Percentiles rank a stretch among this genome's conserved stretches.
Evolutionary conservation across 2,113 vertebrate species (phyloP).

Genomic region (Amblyopsis rosae): DNA sequence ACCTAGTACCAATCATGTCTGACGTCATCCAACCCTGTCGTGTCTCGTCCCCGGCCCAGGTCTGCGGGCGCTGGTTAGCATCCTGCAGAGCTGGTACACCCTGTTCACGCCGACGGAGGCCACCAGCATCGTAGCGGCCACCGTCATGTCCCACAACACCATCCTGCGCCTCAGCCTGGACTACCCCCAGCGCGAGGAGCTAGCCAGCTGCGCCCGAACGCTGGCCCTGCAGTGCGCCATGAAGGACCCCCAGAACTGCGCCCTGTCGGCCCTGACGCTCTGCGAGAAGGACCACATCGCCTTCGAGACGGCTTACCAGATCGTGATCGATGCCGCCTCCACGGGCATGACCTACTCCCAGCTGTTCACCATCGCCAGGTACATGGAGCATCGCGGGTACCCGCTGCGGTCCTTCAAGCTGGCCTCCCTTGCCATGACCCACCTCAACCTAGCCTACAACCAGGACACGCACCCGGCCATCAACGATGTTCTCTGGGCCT

Average conservation of each 20-base stretch:
- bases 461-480: constrained; percentile 98
- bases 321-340: constrained; percentile 92
- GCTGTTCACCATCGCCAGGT: constrained; percentile 96
- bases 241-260: constrained; percentile 99
- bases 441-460: constrained; percentile 98
- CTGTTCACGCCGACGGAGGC: constrained; percentile 98
- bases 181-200: constrained; percentile 94
- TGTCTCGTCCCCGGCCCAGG: constrained; percentile 62
- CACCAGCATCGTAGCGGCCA: constrained; percentile 95
- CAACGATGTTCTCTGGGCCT: constrained; percentile 98
- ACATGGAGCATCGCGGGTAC: constrained; percentile 98
- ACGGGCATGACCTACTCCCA: constrained; percentile 97
- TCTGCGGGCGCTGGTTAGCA: constrained; percentile 93
- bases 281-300: constrained; percentile 99
- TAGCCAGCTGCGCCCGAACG: constrained; percentile 93
- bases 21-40: not conserved
- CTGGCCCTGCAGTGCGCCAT: constrained; percentile 96
- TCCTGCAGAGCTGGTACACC: constrained; percentile 97
- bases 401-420: constrained; percentile 95
- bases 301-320: constrained; percentile 98
- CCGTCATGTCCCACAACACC: constrained; percentile 96
- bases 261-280: constrained; percentile 92
- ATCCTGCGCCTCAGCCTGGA: constrained; percentile 94
- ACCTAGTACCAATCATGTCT: not conserved
- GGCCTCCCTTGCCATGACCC: constrained; percentile 95